A percentile compares a stretch with the other conserved stretches of the same genome.
These are phyloP conservation scores for Neoarius graeffei DNA, from an alignment of 2,113 vertebrate genomes.

Conservation along the genomic window DNA sequence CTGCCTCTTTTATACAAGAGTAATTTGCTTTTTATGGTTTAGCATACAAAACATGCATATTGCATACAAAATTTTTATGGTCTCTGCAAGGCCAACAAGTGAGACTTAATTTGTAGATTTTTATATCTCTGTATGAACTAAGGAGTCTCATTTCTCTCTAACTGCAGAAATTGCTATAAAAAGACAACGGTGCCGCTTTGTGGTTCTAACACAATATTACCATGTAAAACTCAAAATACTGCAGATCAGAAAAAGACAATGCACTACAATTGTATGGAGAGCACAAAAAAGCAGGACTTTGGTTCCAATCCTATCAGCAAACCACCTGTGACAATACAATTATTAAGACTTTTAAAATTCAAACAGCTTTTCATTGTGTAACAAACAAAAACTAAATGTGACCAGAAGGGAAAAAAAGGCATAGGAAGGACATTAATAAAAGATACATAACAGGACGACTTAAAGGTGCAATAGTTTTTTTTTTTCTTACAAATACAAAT, in stretches of 20 bases:
- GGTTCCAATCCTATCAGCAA: background rate
- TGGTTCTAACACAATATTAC: conserved; percentile 47
- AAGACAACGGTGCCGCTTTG: conserved; percentile 58
- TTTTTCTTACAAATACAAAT: too few species aligned
- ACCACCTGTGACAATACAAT: background rate
- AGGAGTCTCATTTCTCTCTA: background rate
- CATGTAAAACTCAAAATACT: background rate
- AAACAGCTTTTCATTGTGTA: background rate
- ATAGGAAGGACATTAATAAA: background rate
- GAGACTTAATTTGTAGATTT: background rate
- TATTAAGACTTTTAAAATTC: background rate
- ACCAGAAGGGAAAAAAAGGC: background rate
- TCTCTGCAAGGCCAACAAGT: background rate
- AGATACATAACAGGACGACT: background rate
- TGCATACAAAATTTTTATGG: background rate
- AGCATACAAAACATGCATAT: background rate
- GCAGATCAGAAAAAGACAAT: background rate
- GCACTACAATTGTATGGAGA: background rate
- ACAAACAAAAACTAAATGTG: background rate
- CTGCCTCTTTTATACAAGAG: background rate
- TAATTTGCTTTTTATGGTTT: background rate
- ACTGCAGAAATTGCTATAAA: conserved; percentile 8
- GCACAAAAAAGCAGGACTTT: background rate
- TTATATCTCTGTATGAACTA: background rate
- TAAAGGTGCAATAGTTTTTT: background rate